phyloP scores from a whole-genome alignment of 2,888 invertebrate genomes.

The Calliopum simillimum region DNA sequence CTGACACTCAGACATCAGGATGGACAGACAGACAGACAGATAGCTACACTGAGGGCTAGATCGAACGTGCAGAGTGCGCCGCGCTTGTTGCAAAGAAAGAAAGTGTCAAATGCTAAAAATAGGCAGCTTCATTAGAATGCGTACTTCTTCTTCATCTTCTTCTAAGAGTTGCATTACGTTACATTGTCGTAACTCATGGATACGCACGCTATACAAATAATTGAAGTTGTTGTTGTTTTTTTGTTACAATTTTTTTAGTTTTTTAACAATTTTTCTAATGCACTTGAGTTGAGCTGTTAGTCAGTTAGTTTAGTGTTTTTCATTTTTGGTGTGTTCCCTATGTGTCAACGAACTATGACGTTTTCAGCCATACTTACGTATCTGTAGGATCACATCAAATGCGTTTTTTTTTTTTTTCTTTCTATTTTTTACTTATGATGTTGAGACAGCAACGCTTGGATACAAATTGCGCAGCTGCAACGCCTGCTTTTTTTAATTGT shows the following conservation, averaged over 20 bases:
- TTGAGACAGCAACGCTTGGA: too few species aligned
- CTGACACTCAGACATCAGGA: slow-evolving; percentile 38
- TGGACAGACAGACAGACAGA: slow-evolving; percentile 34
- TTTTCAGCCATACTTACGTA: too few species aligned
- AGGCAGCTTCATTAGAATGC: slow-evolving; percentile 34
- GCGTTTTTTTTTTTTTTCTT: too few species aligned
- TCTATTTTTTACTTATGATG: too few species aligned
- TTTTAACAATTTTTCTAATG: slow-evolving; percentile 11
- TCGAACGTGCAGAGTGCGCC: neutral
- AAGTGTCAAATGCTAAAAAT: slow-evolving; percentile 50
- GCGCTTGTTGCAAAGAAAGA: slow-evolving; percentile 25
- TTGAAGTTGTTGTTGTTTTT: neutral
- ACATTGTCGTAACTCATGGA: neutral
- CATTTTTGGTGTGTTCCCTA: neutral
- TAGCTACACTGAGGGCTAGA: slow-evolving; percentile 16
- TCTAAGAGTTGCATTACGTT: neutral
- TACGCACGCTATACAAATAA: slow-evolving; percentile 2
- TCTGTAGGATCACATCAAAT: too few species aligned
- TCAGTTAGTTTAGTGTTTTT: neutral
- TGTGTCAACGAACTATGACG: slow-evolving; percentile 21
- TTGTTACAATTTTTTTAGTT: neutral
- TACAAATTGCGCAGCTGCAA: too few species aligned
- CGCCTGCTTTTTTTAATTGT: too few species aligned
- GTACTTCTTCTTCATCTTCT: neutral
- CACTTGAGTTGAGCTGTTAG: slow-evolving; percentile 2